phyloP scores from a whole-genome alignment of 30 jellyfish, hydroid and myxozoan genomes.

The Hydra vulgaris region DNA sequence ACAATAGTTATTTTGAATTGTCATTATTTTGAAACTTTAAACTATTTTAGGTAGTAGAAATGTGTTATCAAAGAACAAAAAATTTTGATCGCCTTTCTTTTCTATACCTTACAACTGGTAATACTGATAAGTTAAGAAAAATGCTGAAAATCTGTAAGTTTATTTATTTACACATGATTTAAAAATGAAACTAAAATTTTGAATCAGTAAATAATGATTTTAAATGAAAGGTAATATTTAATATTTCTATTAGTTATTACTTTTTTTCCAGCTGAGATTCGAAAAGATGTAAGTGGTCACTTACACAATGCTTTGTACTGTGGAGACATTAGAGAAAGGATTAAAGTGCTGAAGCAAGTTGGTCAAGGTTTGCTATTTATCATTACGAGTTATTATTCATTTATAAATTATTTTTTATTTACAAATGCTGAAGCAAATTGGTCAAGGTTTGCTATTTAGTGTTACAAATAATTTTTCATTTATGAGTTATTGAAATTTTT shows the following conservation, averaged over 20 bases:
- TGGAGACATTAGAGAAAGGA: constrained; percentile 83
- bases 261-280: constrained; percentile 65
- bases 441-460: neutral
- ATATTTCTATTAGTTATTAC: no score
- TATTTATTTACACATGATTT: neutral
- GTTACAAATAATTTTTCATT: no score
- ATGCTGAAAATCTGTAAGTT: constrained; percentile 86
- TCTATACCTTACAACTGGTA: constrained; percentile 86
- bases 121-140: constrained; percentile 66
- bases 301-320: constrained; percentile 81
- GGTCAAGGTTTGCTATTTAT: constrained; percentile 93
- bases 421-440: neutral
- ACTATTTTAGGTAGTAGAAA: constrained; percentile 74
- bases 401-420: neutral
- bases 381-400: no score
- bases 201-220: no score
- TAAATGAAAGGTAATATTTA: no score
- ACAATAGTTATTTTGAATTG: no score
- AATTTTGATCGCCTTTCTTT: constrained; percentile 80
- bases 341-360: constrained; percentile 83
- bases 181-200: no score
- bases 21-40: neutral
- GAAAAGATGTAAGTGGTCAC: constrained; percentile 94
- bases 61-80: constrained; percentile 90
- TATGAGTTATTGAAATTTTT: no score